Base-by-base conservation (phyloP, 2,888 invertebrate species). In the Phragmatobia fuliginosa region DNA sequence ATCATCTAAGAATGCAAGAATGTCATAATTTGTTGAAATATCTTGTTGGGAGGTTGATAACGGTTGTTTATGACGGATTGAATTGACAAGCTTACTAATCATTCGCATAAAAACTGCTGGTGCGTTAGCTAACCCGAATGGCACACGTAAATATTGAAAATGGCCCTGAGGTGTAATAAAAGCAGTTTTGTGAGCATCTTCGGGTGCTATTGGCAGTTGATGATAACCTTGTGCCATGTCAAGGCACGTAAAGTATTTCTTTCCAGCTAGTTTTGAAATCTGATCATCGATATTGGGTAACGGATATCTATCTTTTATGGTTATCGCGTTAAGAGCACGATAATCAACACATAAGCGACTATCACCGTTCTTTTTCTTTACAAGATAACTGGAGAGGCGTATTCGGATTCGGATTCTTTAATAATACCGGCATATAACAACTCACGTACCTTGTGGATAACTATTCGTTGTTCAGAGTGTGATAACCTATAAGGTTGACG, bases 351-450 rank as follows among this genome's bases (percentile, higher is more conserved):
- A 84, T 2, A 83, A 49, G 5, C 84, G 70, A 52, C 66, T 69
- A 5, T 80, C 81, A 1, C 83, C 76, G n/a, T 77, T 76, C 62
- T 82, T 82, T 38, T 83, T 82, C 32, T 74, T 78, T 0, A 80
- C 80, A 83, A 56, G 14, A 84, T 76, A 0, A 82, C 70, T 3
- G 82, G 82, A 11, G 76, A 81, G 21, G 83, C 78, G 66, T 73
- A 83, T 58, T 66, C 62, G 2, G 82, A 83, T 11, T 75, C 73
- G 0, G 80, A 81, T 41, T 80, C 78, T 62, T 65, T 71, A 4
- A 83, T 80, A 28, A 85, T 81, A 38, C 80, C 82, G 0, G 81
- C 81, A 5, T 66, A 68, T 71, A 83, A 63, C 33, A 58, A 58
- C 10, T 60, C 33, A 28, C 7, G 14, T 8, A 58, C 58, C 28